These are phyloP conservation scores for Okamejei kenojei DNA, from an alignment of 2,797 vertebrate species.

Conservation along the genomic window DNA sequence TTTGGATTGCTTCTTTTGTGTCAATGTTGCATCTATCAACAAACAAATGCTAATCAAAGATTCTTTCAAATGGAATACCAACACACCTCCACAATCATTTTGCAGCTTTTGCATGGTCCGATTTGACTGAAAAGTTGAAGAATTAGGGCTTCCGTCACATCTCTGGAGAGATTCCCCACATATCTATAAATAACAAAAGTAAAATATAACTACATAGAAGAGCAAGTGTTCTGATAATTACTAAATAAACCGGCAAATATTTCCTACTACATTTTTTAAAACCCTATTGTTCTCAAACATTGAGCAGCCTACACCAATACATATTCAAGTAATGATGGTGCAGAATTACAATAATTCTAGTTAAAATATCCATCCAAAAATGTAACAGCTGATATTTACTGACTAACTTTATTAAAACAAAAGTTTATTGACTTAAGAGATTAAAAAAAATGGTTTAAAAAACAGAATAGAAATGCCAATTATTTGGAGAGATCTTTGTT, in stretches of 20 bases:
- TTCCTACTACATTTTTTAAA: not conserved
- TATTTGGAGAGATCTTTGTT: not conserved
- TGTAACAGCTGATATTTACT: not conserved
- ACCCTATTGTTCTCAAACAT: no score
- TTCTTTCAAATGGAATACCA: constrained; percentile 41
- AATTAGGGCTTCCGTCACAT: constrained; percentile 95
- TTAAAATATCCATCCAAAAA: not conserved
- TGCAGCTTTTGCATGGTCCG: constrained; percentile 97
- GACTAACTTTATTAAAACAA: not conserved
- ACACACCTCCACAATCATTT: constrained; percentile 95
- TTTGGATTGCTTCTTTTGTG: not conserved
- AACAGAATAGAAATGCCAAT: not conserved
- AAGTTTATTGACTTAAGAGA: not conserved
- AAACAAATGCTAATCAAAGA: constrained; percentile 40
- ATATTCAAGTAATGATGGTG: not conserved
- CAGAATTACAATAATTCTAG: not conserved
- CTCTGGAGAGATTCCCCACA: constrained; percentile 92
- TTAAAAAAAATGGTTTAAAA: not conserved
- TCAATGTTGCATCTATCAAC: constrained; percentile 4
- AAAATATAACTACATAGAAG: constrained; percentile 34
- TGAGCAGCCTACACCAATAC: not conserved
- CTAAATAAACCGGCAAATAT: not conserved
- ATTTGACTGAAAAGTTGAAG: constrained; percentile 97
- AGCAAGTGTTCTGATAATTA: not conserved
- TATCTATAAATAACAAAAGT: constrained; percentile 64